phyloP scores from a whole-genome alignment of 2,888 invertebrate species.

The Biston betularia region DNA sequence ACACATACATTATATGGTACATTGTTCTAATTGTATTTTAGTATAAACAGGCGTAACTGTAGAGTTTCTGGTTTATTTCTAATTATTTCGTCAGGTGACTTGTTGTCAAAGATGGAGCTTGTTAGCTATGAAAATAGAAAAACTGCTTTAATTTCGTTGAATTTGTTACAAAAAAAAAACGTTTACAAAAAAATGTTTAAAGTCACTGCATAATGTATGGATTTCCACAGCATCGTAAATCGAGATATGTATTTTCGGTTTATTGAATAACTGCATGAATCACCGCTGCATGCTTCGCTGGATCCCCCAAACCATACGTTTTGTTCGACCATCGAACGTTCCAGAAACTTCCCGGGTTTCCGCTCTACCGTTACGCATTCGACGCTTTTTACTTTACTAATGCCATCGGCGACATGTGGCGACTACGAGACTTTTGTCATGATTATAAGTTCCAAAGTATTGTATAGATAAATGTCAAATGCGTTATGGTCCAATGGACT shows the following conservation, averaged over 20 bases:
- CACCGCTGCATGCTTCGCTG: constrained; percentile 73
- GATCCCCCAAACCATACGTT: constrained; percentile 68
- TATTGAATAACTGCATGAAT: constrained; percentile 84
- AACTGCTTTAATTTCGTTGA: background rate
- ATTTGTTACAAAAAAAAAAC: background rate
- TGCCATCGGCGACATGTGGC: constrained; percentile 68
- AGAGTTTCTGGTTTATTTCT: too few species aligned
- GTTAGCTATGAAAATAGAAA: too few species aligned
- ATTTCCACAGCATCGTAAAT: constrained; percentile 64
- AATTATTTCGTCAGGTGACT: too few species aligned
- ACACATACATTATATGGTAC: too few species aligned
- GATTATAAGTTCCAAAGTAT: constrained; percentile 59
- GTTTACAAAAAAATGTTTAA: background rate
- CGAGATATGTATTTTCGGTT: constrained; percentile 63
- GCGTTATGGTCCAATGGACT: constrained; percentile 47
- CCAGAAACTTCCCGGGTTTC: constrained; percentile 53
- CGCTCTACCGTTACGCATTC: constrained; percentile 61
- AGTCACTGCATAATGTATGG: constrained; percentile 50
- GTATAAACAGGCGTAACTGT: too few species aligned
- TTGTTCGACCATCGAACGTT: constrained; percentile 55
- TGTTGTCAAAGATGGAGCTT: too few species aligned
- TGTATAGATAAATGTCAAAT: constrained; percentile 48
- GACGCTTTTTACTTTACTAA: constrained; percentile 68
- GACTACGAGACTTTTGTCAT: constrained; percentile 61
- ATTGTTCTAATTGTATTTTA: too few species aligned